Base-by-base conservation (phyloP, 2,113 vertebrate genomes). In the Chrysemys picta region DNA sequence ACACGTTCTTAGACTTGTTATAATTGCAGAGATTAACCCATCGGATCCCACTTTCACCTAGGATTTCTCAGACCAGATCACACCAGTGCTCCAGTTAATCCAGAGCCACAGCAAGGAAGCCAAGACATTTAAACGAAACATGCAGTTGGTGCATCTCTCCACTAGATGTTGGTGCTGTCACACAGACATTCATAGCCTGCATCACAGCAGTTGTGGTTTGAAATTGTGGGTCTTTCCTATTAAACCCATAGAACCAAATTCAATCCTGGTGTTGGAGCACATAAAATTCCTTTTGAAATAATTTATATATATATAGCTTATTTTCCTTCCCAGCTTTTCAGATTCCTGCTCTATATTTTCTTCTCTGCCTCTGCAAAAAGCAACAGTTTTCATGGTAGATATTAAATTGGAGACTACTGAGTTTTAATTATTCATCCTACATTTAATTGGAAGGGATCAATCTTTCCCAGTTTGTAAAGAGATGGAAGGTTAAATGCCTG, bases 131-230 rank as follows among this genome's bases (percentile, higher is more conserved):
- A 84, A 29, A 9, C 17, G 14, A 25, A 5, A 22, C 3, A 0
- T 50, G 93, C 9, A 53, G 7, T 57, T 21, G 25, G 1, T 4
- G 14, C 19, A 1, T 11, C 1, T 89, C 50, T 47, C 96, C 97
- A 3, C 96, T 87, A 95, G 97, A 22, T 95, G 97, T 1, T 93
- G 11, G 89, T 96, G 96, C 93, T 87, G 95, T 86, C 86, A n/a
- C 83, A 2, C 52, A 53, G 16, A 80, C 52, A 4, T 35, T 31
- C 10, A 29, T 49, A 42, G 24, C 19, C 79, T 5, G 76, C 85
- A 56, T 5, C 25, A 0, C 25, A 25, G 52, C 19, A 3, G 4
- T 24, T 45, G 5, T 10, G 2, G 83, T 35, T 16, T 6, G 12
- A 27, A 0, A 27, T 8, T 27, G 35, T 21, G 10, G 47, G 8